Evolutionary conservation across 2,888 invertebrate species (phyloP).

Genomic region (Nudaria mundana): DNA sequence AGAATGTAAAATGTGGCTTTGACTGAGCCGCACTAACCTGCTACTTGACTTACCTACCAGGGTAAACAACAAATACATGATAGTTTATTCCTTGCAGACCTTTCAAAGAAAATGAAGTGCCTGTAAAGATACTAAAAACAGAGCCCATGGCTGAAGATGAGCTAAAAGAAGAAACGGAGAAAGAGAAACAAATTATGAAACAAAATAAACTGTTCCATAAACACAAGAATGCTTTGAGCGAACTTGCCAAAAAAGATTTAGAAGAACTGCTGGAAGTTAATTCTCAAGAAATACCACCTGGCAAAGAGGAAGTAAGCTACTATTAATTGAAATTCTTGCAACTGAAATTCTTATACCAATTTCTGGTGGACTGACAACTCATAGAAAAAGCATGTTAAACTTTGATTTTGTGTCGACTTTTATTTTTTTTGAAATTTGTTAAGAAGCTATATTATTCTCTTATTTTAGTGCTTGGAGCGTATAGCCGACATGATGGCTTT

Average conservation of each 20-base stretch:
- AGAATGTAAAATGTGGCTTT: no score
- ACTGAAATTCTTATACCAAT: no score
- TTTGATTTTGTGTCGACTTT: no score
- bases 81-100: no score
- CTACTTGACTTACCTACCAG: no score
- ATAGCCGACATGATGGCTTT: conserved; percentile 94
- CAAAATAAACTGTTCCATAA: conserved; percentile 85
- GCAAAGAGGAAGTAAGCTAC: conserved; percentile 83
- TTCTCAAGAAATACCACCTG: conserved; percentile 84
- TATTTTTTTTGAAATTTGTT: no score
- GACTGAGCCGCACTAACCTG: no score
- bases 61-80: no score
- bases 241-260: conserved; percentile 83
- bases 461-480: conserved; percentile 86
- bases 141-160: conserved; percentile 81
- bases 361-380: no score
- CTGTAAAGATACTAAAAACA: conserved; percentile 86
- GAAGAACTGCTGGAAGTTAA: conserved; percentile 86
- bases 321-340: no score
- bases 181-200: conserved; percentile 83
- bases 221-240: conserved; percentile 51
- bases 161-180: conserved; percentile 68
- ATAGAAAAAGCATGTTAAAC: no score
- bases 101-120: conserved; percentile 74
- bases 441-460: no score